These are phyloP conservation scores for Orthonychiurus folsomi DNA, from an alignment of 2,888 invertebrate species.

Conservation along the genomic window DNA sequence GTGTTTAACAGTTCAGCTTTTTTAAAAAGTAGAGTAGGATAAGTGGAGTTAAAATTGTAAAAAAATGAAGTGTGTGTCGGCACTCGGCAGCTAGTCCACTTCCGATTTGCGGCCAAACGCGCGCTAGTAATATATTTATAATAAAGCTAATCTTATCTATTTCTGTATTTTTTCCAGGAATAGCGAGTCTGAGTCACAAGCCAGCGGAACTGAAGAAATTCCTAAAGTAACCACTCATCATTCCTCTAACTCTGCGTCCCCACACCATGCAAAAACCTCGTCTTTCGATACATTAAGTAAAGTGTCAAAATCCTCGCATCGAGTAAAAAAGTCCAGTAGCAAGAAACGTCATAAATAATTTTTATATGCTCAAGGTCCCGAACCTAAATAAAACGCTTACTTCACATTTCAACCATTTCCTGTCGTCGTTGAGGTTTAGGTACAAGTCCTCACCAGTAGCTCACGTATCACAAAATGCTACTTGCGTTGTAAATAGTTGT, in stretches of 20 bases:
- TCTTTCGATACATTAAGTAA: conserved; percentile 49
- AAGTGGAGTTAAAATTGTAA: too few species aligned
- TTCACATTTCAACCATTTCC: neutral
- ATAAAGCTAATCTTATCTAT: conserved; percentile 1
- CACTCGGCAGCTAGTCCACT: too few species aligned
- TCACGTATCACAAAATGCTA: too few species aligned
- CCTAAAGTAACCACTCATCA: conserved; percentile 11
- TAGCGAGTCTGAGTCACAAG: conserved; percentile 78
- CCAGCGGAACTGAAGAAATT: conserved; percentile 50
- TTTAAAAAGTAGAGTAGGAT: too few species aligned
- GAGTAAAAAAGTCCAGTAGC: conserved; percentile 68
- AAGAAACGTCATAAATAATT: conserved; percentile 72
- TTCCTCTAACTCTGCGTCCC: conserved; percentile 5
- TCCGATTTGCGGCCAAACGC: too few species aligned
- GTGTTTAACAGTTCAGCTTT: too few species aligned
- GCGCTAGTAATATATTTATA: neutral
- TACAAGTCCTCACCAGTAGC: too few species aligned
- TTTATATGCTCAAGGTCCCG: too few species aligned
- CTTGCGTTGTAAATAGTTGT: too few species aligned
- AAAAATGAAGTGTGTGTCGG: too few species aligned
- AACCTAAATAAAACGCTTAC: neutral
- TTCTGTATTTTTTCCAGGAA: conserved; percentile 52
- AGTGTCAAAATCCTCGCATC: conserved; percentile 47
- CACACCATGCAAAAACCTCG: conserved; percentile 28
- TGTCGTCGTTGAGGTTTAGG: too few species aligned